phyloP scores from a whole-genome alignment of 2,797 vertebrate species.

The Selene dorsalis region DNA sequence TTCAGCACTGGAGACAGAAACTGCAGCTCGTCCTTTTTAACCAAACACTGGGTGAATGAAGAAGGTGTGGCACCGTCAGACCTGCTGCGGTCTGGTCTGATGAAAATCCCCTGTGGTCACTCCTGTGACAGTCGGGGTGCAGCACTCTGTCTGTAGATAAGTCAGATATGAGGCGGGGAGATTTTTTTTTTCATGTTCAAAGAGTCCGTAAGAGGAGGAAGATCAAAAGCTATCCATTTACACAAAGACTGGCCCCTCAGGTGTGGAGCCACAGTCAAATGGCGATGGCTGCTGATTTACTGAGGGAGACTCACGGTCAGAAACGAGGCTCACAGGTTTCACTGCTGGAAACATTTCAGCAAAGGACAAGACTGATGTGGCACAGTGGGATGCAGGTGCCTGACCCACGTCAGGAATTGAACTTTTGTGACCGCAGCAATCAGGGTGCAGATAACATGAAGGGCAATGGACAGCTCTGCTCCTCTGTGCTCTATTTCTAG shows the following conservation, averaged over 20 bases:
- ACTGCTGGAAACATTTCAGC: constrained; percentile 14
- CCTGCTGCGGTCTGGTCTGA: constrained; percentile 21
- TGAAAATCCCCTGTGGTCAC: constrained; percentile 24
- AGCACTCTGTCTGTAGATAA: constrained; percentile 12
- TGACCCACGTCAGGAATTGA: constrained; percentile 18
- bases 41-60: neutral
- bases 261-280: constrained; percentile 9
- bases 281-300: constrained; percentile 31
- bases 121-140: neutral
- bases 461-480: constrained; percentile 51
- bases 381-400: neutral
- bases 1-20: neutral
- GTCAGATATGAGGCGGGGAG: constrained; percentile 31
- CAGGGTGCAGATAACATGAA: constrained; percentile 49
- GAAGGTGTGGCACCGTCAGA: constrained; percentile 15
- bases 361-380: constrained; percentile 6
- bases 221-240: constrained; percentile 72
- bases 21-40: neutral
- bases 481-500: constrained; percentile 77
- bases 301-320: constrained; percentile 2
- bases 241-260: constrained; percentile 59
- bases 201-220: constrained; percentile 58
- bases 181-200: constrained; percentile 69
- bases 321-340: neutral
- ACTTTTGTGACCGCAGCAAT: constrained; percentile 33